Base-by-base conservation (phyloP, 1,140 invertebrate genomes). In the Drosophila kikkawai region DNA sequence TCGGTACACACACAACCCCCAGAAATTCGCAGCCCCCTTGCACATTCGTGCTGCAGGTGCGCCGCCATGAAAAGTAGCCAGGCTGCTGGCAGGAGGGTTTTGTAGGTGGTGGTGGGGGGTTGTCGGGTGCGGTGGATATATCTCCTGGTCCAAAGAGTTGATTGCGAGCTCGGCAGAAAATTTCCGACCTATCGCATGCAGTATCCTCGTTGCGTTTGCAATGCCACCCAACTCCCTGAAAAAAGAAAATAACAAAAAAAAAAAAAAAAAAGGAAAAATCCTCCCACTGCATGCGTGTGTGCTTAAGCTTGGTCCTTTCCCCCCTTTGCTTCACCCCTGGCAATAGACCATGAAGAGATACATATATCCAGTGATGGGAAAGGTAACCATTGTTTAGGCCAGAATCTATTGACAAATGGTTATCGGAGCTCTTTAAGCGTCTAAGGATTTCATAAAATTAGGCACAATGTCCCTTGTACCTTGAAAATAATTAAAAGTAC, bases 131-230 rank as follows among this genome's bases (percentile, higher is more conserved):
- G 53, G 53, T 56, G 71, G 60, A 57, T 50, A 69, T 48, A 65
- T 59, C 36, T 53, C 37, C 58, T 67, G 36, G 69, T 71, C 67
- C 63, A 77, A 64, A 79, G 79, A 80, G 82, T 73, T 83, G 80
- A 87, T 87, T 82, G 84, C 80, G 77, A 88, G 66, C 77, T 71
- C 68, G 68, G 69, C 69, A 73, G 22, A 77, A 76, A 81, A 88
- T 84, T 88, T 88, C 85, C 85, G 81, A 88, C 85, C 85, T 88
- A 88, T 88, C 85, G 85, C 85, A 88, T 88, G 85, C 85, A 88
- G 78, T 88, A 88, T 90, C 74, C 74, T 74, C 80, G 84, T 81
- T 88, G 81, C 84, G 83, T 88, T 88, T 80, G 64, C 67, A 74
- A 34, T 74, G 42, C 69, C 57, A 41, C 55, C 37, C 60, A 42